Conservation (phyloP, 2,888 invertebrate species). For the Cheilosia pagana region DNA sequence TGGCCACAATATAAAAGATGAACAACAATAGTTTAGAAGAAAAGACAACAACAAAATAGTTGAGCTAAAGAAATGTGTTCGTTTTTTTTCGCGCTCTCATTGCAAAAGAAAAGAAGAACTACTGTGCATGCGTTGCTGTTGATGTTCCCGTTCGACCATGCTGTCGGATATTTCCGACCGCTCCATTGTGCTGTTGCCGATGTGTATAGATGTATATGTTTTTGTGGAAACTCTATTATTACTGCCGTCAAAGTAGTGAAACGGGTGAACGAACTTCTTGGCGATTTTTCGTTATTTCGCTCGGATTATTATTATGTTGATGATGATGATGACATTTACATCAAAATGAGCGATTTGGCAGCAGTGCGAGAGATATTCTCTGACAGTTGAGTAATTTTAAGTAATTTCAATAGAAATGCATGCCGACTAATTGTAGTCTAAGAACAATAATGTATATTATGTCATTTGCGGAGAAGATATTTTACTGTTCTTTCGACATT, state of each 20-base stretch:
- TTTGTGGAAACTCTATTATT: constrained; percentile 51
- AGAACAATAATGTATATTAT: too few species aligned
- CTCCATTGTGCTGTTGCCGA: constrained; percentile 24
- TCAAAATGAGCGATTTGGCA: constrained; percentile 41
- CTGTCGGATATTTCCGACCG: constrained; percentile 47
- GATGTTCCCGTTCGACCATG: constrained; percentile 62
- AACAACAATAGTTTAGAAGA: neutral
- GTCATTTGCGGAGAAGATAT: too few species aligned
- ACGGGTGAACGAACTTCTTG: constrained; percentile 53
- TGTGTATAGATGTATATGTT: constrained; percentile 13
- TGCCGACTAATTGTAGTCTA: too few species aligned
- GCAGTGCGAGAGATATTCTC: constrained; percentile 28
- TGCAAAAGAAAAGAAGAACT: constrained; percentile 48
- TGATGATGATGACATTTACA: constrained; percentile 40
- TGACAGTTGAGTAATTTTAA: constrained; percentile 1
- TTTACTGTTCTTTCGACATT: too few species aligned
- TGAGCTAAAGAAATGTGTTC: constrained; percentile 52
- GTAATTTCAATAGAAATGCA: neutral
- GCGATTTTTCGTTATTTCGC: constrained; percentile 34
- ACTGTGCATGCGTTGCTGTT: constrained; percentile 50
- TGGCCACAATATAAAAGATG: constrained; percentile 19
- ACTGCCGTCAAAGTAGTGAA: constrained; percentile 20
- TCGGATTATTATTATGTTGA: constrained; percentile 30
- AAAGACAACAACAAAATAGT: constrained; percentile 2
- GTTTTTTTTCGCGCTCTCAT: constrained; percentile 68